Evolutionary conservation across 2,888 invertebrate genomes (phyloP), one percentile per base, ranked within the genome.

Genomic region (Malachius bipustulatus): DNA sequence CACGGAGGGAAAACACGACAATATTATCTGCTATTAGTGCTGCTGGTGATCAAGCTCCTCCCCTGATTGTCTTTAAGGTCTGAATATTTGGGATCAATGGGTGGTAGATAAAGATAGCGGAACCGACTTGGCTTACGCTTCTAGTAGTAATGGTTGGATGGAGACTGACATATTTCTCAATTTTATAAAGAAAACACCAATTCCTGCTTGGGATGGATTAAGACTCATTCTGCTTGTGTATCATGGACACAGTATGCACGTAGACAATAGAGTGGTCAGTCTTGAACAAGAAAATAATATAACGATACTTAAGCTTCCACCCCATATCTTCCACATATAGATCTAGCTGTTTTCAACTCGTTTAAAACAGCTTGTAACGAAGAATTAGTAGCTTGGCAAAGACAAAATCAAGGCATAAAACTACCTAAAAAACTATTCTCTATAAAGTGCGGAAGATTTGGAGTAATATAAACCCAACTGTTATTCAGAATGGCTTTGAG

Each of bases 21-120:
- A 43, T 54, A 16, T 43, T 52, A 38, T 40, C 48, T 28, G 35
- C 38, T 11, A 35, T 34, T 16, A 46, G 32, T 43, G 47, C 45
- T 30, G 40, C 35, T 39, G 51, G 52, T 28, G 46, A 50, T 3
- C 55, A 54, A 42, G 44, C 44, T 8, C 49, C 50, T 14, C 56
- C 54, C 16, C 39, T 57, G 14, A 52, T 55, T 29, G 48, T 54
- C 24, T 51, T 46, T 34, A 50, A 33, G 44, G 52, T 14, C 52
- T 51, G 40, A 47, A 52, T 41, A 36, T 50, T 12, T 57, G 56
- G 55, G 51, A 55, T 33, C 41, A 47, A 29, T 56, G 51, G 53
- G 42, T 51, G 33, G 49, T 51, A 26, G 37, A 41, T 34, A 39
- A 38, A 15, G 26, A 40, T 34, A n/a, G 24, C 24, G 53, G 39